A percentile compares a stretch with the other conserved stretches of the same genome.
Evolutionary conservation across 2,888 invertebrate species (phyloP).

Genomic region (Atethmia centrago): DNA sequence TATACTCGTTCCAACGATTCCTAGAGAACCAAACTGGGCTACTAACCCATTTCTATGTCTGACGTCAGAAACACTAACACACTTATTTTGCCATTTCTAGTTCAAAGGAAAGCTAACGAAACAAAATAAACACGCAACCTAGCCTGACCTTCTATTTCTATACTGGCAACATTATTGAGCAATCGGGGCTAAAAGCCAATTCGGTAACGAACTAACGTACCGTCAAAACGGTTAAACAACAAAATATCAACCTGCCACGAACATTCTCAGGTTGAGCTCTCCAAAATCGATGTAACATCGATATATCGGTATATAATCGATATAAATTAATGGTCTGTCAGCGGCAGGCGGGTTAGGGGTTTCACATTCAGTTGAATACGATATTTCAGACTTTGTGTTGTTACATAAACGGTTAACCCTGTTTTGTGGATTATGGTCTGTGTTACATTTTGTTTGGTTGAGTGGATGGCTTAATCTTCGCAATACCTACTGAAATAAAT

Average conservation of each 20-base stretch:
- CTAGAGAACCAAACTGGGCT: neutral
- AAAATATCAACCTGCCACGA: constrained; percentile 69
- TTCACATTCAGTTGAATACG: constrained; percentile 61
- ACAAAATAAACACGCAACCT: constrained; percentile 42
- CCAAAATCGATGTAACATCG: constrained; percentile 59
- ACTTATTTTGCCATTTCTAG: constrained; percentile 11
- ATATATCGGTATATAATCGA: constrained; percentile 68
- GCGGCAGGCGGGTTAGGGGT: constrained; percentile 65
- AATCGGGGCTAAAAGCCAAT: constrained; percentile 44
- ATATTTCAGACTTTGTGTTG: constrained; percentile 64
- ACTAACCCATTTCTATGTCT: constrained; percentile 25
- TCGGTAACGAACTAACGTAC: constrained; percentile 48
- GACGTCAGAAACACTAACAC: constrained; percentile 24
- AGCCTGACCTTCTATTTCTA: constrained; percentile 19
- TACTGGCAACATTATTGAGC: constrained; percentile 29
- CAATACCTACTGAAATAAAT: neutral
- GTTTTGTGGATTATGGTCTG: constrained; percentile 47
- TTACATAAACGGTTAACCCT: constrained; percentile 52
- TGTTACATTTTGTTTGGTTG: constrained; percentile 41
- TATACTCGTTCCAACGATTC: neutral
- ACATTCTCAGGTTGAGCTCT: constrained; percentile 56
- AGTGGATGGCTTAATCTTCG: constrained; percentile 19
- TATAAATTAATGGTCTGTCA: constrained; percentile 74
- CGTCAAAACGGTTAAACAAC: constrained; percentile 57
- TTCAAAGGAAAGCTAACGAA: constrained; percentile 16